Base-by-base conservation (phyloP, 2,888 invertebrate species). In the Xanthia togata region DNA sequence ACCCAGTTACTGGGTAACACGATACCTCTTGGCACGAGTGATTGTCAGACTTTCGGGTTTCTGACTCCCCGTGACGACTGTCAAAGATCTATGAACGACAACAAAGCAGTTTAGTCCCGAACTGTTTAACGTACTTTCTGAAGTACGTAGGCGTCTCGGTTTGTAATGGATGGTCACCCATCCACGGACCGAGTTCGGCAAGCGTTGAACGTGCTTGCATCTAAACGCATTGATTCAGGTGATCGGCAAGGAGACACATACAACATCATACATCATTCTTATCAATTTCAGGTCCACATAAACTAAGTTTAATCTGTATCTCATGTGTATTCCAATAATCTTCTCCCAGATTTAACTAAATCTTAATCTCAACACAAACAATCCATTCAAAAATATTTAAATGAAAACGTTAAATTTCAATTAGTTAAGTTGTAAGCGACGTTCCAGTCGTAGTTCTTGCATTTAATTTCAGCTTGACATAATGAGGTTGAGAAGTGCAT, bases 401-500 rank as follows among this genome's bases (percentile, higher is more conserved):
- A 87, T 85, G 50, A 77, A 88, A 88, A 82, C 81, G 73, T 85
- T 79, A 78, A 86, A 83, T 84, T 88, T 79, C 83, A 90, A 88
- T 89, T 87, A 89, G 78, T 85, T 85, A 84, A 89, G 87, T 89
- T 89, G 84, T 89, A 88, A 88, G 88, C 89, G 89, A 89, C 89
- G 89, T 90, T 73, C 81, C 86, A 79, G 88, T 80, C 89, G 88
- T 90, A 91, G 91, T 89, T 92, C 94, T 94, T 94, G 94, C 93
- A 94, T 94, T 95, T 96, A 95, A 96, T 96, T 95, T 93, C 91
- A 92, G 90, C 92, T 91, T 90, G 89, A 91, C 89, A 93, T 96
- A 96, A 96, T 96, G 95, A 96, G 95, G 93, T 93, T 90, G 94
- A 94, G 93, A 92, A 95, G 93, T 95, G 95, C 95, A 96, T 96